Evolutionary conservation across 2,113 vertebrate species (phyloP).

Genomic region (Spilogale gracilis): DNA sequence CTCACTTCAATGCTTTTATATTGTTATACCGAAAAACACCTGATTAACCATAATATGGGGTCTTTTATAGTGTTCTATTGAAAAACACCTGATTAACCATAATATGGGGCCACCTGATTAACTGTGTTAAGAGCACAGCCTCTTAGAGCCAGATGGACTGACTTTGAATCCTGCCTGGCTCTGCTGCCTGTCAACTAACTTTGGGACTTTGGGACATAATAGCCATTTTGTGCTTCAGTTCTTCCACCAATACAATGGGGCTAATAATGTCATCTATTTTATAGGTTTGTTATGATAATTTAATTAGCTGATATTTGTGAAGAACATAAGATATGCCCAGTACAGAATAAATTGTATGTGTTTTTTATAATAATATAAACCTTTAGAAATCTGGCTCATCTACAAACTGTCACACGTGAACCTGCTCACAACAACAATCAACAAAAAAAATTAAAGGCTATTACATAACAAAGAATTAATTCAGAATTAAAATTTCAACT

Average conservation of each 20-base stretch:
- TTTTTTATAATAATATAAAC: background rate
- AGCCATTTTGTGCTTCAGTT: background rate
- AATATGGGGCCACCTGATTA: background rate
- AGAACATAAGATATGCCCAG: background rate
- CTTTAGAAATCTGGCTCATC: constrained; percentile 4
- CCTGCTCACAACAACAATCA: background rate
- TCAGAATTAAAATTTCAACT: constrained; percentile 52
- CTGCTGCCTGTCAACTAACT: background rate
- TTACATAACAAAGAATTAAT: background rate
- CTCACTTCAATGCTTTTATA: background rate
- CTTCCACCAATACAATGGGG: background rate
- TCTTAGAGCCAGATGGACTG: background rate
- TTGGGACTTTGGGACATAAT: background rate
- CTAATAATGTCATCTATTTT: constrained; percentile 8
- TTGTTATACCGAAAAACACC: background rate
- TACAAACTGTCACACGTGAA: background rate
- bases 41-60: background rate
- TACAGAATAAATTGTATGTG: background rate
- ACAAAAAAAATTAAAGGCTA: constrained; percentile 16
- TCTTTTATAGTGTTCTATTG: background rate
- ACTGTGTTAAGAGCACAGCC: background rate
- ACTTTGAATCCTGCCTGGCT: background rate
- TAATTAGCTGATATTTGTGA: constrained; percentile 30
- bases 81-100: background rate
- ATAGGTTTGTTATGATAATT: background rate